Base-by-base conservation (phyloP, 2,888 invertebrate species). In the Molorchus minor region DNA sequence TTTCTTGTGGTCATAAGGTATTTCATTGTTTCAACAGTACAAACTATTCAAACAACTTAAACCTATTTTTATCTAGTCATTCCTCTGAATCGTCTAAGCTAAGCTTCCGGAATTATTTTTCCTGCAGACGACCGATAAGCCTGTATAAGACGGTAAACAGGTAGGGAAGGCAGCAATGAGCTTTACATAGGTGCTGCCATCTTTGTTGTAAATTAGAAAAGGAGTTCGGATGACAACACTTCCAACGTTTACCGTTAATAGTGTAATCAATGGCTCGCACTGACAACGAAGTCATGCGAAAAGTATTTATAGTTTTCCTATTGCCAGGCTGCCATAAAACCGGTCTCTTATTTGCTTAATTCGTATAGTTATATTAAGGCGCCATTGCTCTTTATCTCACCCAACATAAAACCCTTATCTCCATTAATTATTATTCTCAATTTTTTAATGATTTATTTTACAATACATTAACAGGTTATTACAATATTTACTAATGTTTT, bases 391-490 rank as follows among this genome's bases (percentile, higher is more conserved):
- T 57, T 66, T 66, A 66, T 66, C 66, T 61, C 41, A 25, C 52
- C 56, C 51, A n/a, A 58, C 62, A 65, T 65, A 61, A 62, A 64
- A 64, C 61, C 62, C 62, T 66, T 66, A 66, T 66, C 66, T 66
- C 40, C 30, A 51, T 59, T 64, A 64, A 66, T 66, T 58, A 65
- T 65, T 65, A 62, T 64, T 64, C 63, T 66, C 63, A 46, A 64
- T 65, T 66, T 65, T 63, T 66, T 55, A 61, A 61, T 66, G 66
- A 66, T 66, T 66, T 66, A 66, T 64, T 66, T 66, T 66, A 66
- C 64, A 66, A 66, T 66, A 64, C 66, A 52, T 65, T 66, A 66
- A 53, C 63, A 66, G 66, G 66, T 66, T 66, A 64, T 66, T 66
- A 66, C 62, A 66, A 66, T 66, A 66, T 66, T 66, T 66, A 60